Evolutionary conservation across 2,797 vertebrate species (phyloP), one percentile per base, ranked within the genome.

Genomic region (Malurus leucopterus): DNA sequence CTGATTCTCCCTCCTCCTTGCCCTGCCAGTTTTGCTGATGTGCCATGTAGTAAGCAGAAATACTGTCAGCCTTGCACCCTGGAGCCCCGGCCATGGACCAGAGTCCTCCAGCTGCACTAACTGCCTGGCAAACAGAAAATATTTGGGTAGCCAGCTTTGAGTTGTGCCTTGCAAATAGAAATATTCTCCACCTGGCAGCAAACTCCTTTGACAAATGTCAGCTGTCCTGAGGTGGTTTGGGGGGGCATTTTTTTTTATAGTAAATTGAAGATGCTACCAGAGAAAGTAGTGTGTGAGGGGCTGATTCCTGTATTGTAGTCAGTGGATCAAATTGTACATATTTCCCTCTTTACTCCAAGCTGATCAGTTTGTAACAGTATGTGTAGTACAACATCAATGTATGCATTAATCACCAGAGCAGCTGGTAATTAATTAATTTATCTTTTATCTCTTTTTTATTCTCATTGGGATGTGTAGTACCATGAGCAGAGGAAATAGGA

Each of bases 11-110:
- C 76, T 86, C 70, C 38, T 85, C 70, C 57, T 71, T 89, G 50
- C 74, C 64, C 68, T 91, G 79, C 30, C 55, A 38, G 73, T 93
- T 90, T 74, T 93, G 93, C 87, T 93, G 91, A 95, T 79, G 53
- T 76, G 65, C 89, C 50, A 32, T 2, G 20, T 30, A 89, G 74
- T 90, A 94, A 92, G 92, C 91, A 93, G 76, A 93, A 91, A 88
- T 86, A 38, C n/a, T 78, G 83, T 78, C 73, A 89, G 73, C 74
- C 55, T 34, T 69, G 81, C 87, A 92, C 83, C 57, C 57, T 59
- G 67, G 92, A 88, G 82, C 68, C 71, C 24, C 38, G 43, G 49
- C 62, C 32, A 5, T 1, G 13, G 59, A 18, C 41, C 41, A 29
- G 57, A 53, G 44, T 86, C 68, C 26, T 89, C 50, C 53, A 41